phyloP scores from a whole-genome alignment of 2,888 invertebrate genomes.

The Hirtodrosophila alboralis region DNA sequence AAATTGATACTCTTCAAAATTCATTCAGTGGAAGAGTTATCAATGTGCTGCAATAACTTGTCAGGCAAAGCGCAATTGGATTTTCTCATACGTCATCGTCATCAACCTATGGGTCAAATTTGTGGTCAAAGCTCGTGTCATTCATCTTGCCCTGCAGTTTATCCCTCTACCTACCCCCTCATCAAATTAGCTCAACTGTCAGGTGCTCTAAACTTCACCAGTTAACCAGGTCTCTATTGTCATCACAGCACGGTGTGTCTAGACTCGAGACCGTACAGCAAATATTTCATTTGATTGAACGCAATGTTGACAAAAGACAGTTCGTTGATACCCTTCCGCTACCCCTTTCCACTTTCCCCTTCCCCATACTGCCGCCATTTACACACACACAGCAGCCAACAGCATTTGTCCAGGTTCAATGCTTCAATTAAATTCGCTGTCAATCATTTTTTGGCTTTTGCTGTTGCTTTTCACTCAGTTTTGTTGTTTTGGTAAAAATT shows the following conservation, averaged over 20 bases:
- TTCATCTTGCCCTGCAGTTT: conserved; percentile 59
- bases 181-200: conserved; percentile 55
- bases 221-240: conserved; percentile 65
- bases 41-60: conserved; percentile 17
- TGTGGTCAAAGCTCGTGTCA: conserved; percentile 59
- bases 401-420: conserved; percentile 56
- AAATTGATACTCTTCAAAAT: conserved; percentile 29
- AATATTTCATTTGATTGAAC: conserved; percentile 62
- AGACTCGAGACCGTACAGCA: conserved; percentile 29
- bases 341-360: background rate
- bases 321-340: conserved; percentile 19
- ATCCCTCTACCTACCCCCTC: conserved; percentile 2
- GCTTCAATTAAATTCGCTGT: conserved; percentile 73
- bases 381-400: background rate
- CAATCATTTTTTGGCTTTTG: conserved; percentile 55
- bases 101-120: conserved; percentile 16
- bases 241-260: conserved; percentile 42
- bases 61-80: conserved; percentile 7
- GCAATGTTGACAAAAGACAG: conserved; percentile 51
- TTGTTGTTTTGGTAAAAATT: conserved; percentile 22
- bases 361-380: background rate
- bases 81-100: conserved; percentile 15
- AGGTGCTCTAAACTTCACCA: conserved; percentile 62
- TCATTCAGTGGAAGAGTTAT: conserved; percentile 23
- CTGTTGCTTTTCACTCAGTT: conserved; percentile 32